Evolutionary conservation across 2,888 invertebrate genomes (phyloP).

Genomic region (Phalera bucephala): DNA sequence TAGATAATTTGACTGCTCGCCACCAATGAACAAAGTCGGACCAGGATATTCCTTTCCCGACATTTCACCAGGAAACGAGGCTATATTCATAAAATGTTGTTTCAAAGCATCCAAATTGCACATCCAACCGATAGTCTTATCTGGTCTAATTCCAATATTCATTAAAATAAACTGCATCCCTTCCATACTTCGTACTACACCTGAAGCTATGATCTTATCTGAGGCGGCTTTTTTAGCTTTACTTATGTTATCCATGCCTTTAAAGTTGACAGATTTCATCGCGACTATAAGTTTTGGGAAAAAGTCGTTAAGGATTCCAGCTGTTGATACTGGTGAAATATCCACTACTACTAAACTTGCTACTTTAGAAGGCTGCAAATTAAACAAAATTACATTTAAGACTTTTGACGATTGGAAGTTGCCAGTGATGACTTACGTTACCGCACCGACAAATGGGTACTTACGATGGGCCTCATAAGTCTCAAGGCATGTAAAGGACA

Average conservation of each 20-base stretch:
- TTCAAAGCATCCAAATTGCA: slow-evolving; percentile 49
- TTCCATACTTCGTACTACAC: slow-evolving; percentile 31
- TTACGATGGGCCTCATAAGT: too few species aligned
- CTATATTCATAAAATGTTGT: slow-evolving; percentile 40
- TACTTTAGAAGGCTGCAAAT: slow-evolving; percentile 79
- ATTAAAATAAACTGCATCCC: slow-evolving; percentile 46
- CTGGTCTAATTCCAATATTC: slow-evolving; percentile 44
- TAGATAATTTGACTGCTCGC: slow-evolving; percentile 52
- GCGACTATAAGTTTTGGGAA: slow-evolving; percentile 78
- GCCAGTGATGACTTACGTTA: too few species aligned
- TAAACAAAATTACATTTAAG: too few species aligned
- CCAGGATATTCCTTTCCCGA: slow-evolving; percentile 42
- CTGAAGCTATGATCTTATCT: slow-evolving; percentile 36
- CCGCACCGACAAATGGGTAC: too few species aligned
- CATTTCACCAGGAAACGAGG: slow-evolving; percentile 51
- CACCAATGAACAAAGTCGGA: slow-evolving; percentile 59
- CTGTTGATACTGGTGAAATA: slow-evolving; percentile 84
- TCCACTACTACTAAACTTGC: slow-evolving; percentile 86
- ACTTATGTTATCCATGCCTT: slow-evolving; percentile 72
- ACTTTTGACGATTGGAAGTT: too few species aligned
- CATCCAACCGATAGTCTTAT: slow-evolving; percentile 51
- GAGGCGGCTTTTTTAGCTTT: slow-evolving; percentile 81
- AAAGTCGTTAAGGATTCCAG: slow-evolving; percentile 74
- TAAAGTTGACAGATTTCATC: slow-evolving; percentile 82
- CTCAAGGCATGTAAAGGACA: too few species aligned